phyloP scores from a whole-genome alignment of 2,113 vertebrate genomes.

The Calidris pygmaea region DNA sequence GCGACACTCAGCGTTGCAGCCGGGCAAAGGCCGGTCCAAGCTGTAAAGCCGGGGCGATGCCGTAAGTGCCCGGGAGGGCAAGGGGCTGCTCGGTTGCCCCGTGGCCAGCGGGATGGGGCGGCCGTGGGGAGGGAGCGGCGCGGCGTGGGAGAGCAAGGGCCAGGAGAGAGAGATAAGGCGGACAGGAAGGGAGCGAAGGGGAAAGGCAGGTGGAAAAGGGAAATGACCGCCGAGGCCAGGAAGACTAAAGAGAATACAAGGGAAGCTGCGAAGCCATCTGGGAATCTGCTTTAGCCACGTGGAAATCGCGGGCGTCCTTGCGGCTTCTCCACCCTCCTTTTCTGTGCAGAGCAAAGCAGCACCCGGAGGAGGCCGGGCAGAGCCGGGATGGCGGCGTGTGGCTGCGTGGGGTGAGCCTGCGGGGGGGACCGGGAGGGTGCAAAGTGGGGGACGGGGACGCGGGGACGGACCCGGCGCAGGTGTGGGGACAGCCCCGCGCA shows the following conservation, averaged over 20 bases:
- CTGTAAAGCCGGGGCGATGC: not conserved
- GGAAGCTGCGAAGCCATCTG: slow-evolving; percentile 60
- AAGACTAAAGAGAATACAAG: slow-evolving; percentile 58
- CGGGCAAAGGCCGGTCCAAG: not conserved
- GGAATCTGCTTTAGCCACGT: slow-evolving; percentile 53
- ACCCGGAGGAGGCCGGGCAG: not conserved
- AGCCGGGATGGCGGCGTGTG: not conserved
- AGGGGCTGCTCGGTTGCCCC: not conserved
- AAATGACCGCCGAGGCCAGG: slow-evolving; percentile 32
- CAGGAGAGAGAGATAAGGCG: not conserved
- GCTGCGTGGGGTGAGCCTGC: not conserved
- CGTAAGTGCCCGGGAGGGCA: not conserved
- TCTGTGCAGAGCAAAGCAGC: not conserved
- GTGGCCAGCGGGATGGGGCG: accelerated
- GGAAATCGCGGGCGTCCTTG: not conserved
- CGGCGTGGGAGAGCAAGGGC: not conserved
- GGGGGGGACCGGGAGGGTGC: accelerated
- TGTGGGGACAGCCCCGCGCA: not conserved
- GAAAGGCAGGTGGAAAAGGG: slow-evolving; percentile 63
- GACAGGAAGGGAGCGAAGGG: slow-evolving; percentile 19
- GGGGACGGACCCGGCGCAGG: accelerated
- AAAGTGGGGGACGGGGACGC: accelerated
- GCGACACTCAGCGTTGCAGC: accelerated
- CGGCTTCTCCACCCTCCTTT: not conserved
- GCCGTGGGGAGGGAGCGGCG: accelerated